Evolutionary conservation across 2,113 vertebrate genomes (phyloP), one percentile per base, ranked within the genome.

Genomic region (Ranitomeya variabilis): DNA sequence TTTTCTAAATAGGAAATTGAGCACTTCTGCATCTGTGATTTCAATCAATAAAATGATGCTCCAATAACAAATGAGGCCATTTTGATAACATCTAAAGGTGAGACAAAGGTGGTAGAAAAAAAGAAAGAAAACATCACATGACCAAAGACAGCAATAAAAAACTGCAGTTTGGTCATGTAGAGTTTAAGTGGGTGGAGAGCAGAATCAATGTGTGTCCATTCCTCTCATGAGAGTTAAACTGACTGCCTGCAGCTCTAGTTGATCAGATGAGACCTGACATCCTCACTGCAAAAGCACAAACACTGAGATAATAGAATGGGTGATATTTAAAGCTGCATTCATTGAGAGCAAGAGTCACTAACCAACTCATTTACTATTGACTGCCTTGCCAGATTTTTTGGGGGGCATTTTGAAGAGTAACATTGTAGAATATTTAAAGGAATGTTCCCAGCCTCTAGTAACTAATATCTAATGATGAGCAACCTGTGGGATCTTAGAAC

Each of bases 191-290:
- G 82, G 82, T 16, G 45, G 51, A 64, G 82, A 69, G 66, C 51
- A 69, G 64, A 84, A 84, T 84, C 66, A 15, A 84, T 86, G 55
- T 31, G 26, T 86, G 85, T 62, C 67, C 84, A 52, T 57, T 86
- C 52, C 31, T 23, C 67, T 23, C 67, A 60, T 60, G 67, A 86
- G 84, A 73, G 69, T 19, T 86, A 73, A 76, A 59, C 55, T 78
- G 54, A 86, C 85, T 77, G 85, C 85, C 71, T 45, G 57, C 31
- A 86, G 85, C 85, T 64, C 85, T 78, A 6, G 55, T n/a, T 77
- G 85, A 86, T 86, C 85, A 77, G 59, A 86, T 86, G 73, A 62
- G 59, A 78, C 13, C 85, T 86, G 85, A 77, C 85, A 77, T 62
- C 71, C 69, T 86, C 31, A 51, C 57, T 76, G 57, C 85, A 86